Conservation (phyloP, 2,113 vertebrate genomes). For the Semnornis frantzii region DNA sequence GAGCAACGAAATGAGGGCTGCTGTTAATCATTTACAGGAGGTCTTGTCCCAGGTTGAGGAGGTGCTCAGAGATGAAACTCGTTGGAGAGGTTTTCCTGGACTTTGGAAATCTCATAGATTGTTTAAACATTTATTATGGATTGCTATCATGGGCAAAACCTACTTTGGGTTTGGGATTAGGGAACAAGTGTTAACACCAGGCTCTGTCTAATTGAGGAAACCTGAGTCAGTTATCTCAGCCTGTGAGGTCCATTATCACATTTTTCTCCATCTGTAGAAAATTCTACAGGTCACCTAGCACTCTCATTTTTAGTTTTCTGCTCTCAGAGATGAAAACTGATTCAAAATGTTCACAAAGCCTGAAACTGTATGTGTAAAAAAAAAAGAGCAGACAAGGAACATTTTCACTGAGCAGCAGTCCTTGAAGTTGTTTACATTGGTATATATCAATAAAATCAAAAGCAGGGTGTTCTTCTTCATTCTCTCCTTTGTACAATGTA, state of each 20-base stretch:
- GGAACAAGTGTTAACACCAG: not conserved
- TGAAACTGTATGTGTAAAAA: not conserved
- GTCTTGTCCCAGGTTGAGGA: not conserved
- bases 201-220: conserved; percentile 6
- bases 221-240: not conserved
- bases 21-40: conserved; percentile 34
- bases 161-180: not conserved
- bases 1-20: not conserved
- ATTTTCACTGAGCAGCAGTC: not conserved
- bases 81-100: not conserved
- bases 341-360: not conserved
- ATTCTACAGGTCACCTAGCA: not conserved
- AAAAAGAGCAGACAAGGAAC: not conserved
- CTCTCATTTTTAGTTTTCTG: not conserved
- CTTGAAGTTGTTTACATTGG: conserved; percentile 36
- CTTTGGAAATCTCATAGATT: not conserved
- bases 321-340: not conserved
- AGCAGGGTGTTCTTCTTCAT: conserved; percentile 35
- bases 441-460: conserved; percentile 51
- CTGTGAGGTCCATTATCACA: not conserved
- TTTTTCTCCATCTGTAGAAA: not conserved
- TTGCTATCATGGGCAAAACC: not conserved
- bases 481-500: not conserved
- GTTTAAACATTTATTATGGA: conserved; percentile 34
- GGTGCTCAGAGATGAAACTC: not conserved